Evolutionary conservation across 2,113 vertebrate species (phyloP).

Genomic region (Xiphias gladius): DNA sequence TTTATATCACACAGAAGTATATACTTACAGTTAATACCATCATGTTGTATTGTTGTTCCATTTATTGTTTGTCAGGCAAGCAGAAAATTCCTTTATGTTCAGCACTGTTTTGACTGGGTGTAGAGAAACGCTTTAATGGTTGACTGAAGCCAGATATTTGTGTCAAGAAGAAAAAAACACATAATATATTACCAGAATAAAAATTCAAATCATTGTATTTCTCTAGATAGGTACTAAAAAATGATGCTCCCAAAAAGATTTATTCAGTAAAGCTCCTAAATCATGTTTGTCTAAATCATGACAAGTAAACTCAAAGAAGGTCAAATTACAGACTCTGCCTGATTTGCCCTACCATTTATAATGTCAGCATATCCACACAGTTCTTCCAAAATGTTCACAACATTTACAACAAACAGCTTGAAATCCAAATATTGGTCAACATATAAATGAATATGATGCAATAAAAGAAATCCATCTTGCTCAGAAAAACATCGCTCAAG

Average conservation of each 20-base stretch:
- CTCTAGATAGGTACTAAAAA: not conserved
- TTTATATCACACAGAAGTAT: slow-evolving; percentile 7
- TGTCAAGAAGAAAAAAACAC: not conserved
- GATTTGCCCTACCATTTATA: too few relatives aligned
- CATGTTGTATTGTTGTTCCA: not conserved
- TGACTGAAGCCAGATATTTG: not conserved
- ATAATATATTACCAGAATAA: too few relatives aligned
- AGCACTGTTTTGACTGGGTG: not conserved
- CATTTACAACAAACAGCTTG: not conserved
- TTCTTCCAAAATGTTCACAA: not conserved
- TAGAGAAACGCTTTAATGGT: not conserved
- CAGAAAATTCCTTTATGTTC: not conserved
- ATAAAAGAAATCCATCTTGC: not conserved
- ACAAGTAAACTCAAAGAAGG: not conserved
- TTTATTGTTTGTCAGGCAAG: not conserved
- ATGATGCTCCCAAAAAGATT: not conserved
- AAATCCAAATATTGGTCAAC: not conserved
- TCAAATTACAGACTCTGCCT: not conserved
- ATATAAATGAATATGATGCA: not conserved
- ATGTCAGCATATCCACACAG: too few relatives aligned
- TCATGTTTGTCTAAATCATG: not conserved
- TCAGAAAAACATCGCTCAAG: not conserved
- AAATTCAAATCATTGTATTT: too few relatives aligned
- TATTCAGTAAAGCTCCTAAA: not conserved
- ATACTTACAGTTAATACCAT: slow-evolving; percentile 6